Evolutionary conservation across 92 coral and sea anemone species (phyloP).

Genomic region (Zoanthus gigantus): DNA sequence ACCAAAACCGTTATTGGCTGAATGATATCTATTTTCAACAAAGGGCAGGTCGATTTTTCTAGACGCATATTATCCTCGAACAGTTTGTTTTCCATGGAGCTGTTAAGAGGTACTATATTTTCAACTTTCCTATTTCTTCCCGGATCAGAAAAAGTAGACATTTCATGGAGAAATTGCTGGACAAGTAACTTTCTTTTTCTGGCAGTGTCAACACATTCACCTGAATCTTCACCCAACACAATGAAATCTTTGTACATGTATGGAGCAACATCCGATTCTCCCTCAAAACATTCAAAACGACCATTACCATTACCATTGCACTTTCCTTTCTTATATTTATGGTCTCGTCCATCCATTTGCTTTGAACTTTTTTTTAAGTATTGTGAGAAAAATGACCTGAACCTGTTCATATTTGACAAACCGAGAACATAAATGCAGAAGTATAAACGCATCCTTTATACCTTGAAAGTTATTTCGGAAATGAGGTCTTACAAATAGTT

Average conservation of each 20-base stretch:
- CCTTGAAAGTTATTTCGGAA: too few relatives aligned
- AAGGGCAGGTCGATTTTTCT: not conserved
- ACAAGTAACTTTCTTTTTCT: not conserved
- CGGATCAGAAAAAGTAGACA: not conserved
- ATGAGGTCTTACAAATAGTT: too few relatives aligned
- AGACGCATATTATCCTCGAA: not conserved
- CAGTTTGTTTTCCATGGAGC: not conserved
- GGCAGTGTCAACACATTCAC: not conserved
- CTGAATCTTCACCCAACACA: not conserved
- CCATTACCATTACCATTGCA: not conserved
- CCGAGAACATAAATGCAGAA: too few relatives aligned
- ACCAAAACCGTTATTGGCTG: not conserved
- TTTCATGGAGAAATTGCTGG: not conserved
- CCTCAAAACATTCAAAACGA: not conserved
- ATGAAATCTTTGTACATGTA: not conserved
- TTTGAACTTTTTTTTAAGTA: too few relatives aligned
- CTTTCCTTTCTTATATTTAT: not conserved
- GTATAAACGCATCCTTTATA: too few relatives aligned
- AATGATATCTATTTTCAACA: not conserved
- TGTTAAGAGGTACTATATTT: not conserved
- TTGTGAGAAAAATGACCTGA: not conserved
- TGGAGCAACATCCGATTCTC: not conserved
- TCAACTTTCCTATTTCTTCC: not conserved
- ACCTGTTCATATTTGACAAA: not conserved
- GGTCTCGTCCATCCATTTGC: not conserved